phyloP scores from a whole-genome alignment of 2,888 invertebrate genomes.

The Trachelus troglodyta region DNA sequence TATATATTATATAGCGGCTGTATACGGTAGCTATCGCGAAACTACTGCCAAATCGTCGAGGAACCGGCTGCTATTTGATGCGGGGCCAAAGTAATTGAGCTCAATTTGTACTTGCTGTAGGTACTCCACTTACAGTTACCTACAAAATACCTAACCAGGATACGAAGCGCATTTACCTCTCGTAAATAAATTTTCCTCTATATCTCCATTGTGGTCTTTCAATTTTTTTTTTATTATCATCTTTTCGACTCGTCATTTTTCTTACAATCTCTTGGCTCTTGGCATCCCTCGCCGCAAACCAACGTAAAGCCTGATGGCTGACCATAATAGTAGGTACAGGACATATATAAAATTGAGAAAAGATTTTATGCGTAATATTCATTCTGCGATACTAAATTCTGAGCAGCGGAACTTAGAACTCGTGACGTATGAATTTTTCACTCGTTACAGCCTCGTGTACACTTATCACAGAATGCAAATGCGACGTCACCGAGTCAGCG shows the following conservation, averaged over 20 bases:
- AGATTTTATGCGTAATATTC: background rate
- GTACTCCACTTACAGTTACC: background rate
- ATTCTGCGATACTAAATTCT: background rate
- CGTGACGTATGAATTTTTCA: background rate
- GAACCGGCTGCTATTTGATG: conserved; percentile 1
- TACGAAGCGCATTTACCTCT: background rate
- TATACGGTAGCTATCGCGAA: background rate
- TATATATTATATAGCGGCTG: background rate
- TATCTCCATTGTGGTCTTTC: background rate
- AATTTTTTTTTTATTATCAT: background rate
- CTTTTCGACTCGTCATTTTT: background rate
- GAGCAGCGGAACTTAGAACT: background rate
- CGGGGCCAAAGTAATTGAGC: conserved; percentile 4
- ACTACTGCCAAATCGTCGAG: background rate
- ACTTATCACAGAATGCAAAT: too few species aligned
- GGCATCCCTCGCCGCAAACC: background rate
- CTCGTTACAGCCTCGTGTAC: too few species aligned
- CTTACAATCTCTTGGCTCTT: background rate
- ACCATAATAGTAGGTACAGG: background rate
- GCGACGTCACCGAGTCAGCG: too few species aligned
- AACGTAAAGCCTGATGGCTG: background rate
- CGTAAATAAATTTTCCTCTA: background rate
- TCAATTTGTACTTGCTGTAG: background rate
- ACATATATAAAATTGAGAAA: background rate
- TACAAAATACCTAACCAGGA: background rate